Evolutionary conservation across 2,113 vertebrate genomes (phyloP).

Genomic region (Thalassoma bifasciatum): DNA sequence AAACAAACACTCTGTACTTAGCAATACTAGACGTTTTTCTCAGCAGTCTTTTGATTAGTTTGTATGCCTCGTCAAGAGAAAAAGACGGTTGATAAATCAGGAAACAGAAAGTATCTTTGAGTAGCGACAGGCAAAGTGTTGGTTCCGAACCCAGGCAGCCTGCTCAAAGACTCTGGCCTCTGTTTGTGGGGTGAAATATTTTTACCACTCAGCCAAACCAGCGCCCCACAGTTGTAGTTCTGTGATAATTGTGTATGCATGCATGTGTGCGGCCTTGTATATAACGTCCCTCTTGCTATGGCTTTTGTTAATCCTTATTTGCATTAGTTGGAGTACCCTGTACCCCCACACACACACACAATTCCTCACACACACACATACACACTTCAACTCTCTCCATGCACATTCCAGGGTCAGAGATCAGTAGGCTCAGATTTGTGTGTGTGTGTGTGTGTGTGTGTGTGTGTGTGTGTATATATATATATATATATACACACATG

Average conservation of each 20-base stretch:
- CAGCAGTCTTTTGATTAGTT: no score
- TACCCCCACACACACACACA: constrained; percentile 23
- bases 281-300: constrained; percentile 21
- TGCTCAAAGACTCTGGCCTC: no score
- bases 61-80: no score
- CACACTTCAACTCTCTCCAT: constrained; percentile 15
- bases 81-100: no score
- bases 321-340: constrained; percentile 66
- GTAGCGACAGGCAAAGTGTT: no score
- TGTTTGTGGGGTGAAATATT: no score
- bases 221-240: no score
- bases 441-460: background rate
- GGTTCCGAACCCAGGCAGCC: no score
- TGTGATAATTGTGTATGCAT: background rate
- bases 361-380: constrained; percentile 10
- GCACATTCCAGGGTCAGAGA: constrained; percentile 70
- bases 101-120: no score
- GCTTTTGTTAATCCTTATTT: constrained; percentile 77
- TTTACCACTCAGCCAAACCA: no score
- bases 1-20: no score
- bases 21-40: no score
- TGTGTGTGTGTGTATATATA: constrained; percentile 2
- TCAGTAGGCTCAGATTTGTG: constrained; percentile 65
- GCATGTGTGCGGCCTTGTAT: background rate
- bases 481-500: constrained; percentile 15